Evolutionary conservation across 2,113 vertebrate species (phyloP).

Genomic region (Atractosteus spatula): DNA sequence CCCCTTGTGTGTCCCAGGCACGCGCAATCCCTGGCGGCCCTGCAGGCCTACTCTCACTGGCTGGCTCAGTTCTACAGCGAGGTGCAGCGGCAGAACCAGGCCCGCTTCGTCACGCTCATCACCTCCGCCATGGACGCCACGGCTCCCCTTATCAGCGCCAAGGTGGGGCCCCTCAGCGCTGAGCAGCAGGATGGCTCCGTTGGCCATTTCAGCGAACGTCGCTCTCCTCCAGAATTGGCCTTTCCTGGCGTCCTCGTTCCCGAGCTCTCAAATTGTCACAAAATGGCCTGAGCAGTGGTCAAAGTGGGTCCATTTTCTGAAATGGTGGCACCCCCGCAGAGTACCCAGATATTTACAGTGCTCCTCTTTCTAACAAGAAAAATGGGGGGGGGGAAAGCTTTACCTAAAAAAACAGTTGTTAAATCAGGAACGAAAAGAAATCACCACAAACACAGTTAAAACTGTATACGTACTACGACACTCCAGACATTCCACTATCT

Average conservation of each 20-base stretch:
- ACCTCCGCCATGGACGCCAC: conserved; percentile 87
- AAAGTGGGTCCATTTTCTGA: neutral
- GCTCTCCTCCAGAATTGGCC: no score
- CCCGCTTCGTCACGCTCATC: conserved; percentile 87
- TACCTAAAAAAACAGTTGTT: no score
- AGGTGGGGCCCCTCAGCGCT: conserved; percentile 67
- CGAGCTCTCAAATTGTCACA: neutral
- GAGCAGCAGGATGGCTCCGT: neutral
- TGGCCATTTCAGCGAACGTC: neutral
- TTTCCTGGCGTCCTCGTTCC: no score
- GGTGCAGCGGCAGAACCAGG: conserved; percentile 84
- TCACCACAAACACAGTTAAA: no score
- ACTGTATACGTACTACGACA: no score
- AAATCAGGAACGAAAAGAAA: no score
- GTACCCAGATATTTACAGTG: neutral
- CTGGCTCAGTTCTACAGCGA: conserved; percentile 93
- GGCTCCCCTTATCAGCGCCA: conserved; percentile 87
- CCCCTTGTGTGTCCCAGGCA: conserved; percentile 67
- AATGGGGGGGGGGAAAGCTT: no score
- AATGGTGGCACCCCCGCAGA: neutral
- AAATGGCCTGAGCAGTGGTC: neutral
- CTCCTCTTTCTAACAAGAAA: neutral
- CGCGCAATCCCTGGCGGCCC: conserved; percentile 90
- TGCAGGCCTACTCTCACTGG: conserved; percentile 96
- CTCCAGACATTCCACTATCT: no score